These are phyloP conservation scores for Lagenorhynchus albirostris DNA, from an alignment of 2,113 vertebrate genomes.

Conservation along the genomic window DNA sequence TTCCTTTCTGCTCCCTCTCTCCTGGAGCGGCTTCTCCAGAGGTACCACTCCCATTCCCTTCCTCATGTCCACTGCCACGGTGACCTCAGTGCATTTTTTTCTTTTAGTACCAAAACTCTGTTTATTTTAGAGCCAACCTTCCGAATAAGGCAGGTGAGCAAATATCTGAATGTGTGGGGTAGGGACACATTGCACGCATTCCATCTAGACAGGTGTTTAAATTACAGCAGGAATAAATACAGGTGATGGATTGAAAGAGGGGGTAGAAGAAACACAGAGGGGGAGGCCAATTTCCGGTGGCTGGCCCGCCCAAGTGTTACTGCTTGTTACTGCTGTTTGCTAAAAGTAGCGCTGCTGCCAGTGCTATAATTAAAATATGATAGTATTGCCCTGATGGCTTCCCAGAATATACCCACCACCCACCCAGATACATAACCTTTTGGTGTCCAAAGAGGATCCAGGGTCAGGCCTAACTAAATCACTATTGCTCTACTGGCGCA, in stretches of 20 bases:
- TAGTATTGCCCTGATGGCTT: constrained; percentile 35
- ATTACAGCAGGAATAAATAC: constrained; percentile 81
- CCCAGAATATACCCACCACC: constrained; percentile 1
- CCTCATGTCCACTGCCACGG: not conserved
- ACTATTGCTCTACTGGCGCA: not conserved
- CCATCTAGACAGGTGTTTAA: constrained; percentile 88
- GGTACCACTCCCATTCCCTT: constrained; percentile 15
- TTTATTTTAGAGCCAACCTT: constrained; percentile 79
- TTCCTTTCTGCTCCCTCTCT: constrained; percentile 13
- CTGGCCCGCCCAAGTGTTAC: constrained; percentile 66
- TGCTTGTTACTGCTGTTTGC: constrained; percentile 54
- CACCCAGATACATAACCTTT: not conserved
- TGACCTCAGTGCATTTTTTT: constrained; percentile 61
- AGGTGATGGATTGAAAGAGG: constrained; percentile 74
- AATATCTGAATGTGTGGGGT: constrained; percentile 74
- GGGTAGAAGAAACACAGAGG: constrained; percentile 45
- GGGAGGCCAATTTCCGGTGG: constrained; percentile 58
- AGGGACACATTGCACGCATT: constrained; percentile 83
- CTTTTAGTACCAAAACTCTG: constrained; percentile 51
- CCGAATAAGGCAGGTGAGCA: constrained; percentile 81
- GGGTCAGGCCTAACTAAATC: not conserved
- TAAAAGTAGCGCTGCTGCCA: constrained; percentile 57
- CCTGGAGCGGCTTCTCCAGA: constrained; percentile 16
- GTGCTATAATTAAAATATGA: constrained; percentile 55
- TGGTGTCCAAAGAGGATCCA: not conserved